These are phyloP conservation scores for Phataginus tricuspis DNA, from an alignment of 2,797 vertebrate species.

Conservation along the genomic window DNA sequence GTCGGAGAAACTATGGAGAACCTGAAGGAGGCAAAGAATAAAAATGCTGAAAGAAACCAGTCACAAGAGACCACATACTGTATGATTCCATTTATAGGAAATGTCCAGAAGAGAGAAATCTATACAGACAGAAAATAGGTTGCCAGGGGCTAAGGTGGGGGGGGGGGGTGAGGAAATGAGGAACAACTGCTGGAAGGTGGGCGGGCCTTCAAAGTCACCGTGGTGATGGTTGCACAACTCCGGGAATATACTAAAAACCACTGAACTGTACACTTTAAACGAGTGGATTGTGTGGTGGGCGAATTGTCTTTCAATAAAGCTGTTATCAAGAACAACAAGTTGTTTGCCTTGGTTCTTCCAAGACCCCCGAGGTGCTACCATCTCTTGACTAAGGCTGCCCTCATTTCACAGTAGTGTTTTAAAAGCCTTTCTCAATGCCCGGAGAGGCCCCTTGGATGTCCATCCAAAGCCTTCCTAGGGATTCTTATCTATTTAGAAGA, in stretches of 20 bases:
- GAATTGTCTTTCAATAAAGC: neutral
- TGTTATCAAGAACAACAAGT: neutral
- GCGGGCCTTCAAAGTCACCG: no score
- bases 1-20: neutral
- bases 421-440: slow-evolving; percentile 41
- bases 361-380: neutral
- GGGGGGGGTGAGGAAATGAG: neutral
- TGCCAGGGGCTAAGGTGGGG: accelerated
- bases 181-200: no score
- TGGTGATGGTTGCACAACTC: neutral
- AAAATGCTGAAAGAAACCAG: neutral
- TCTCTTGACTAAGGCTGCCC: neutral
- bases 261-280: neutral
- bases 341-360: neutral
- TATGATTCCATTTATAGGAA: neutral
- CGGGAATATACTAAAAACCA: neutral
- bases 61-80: neutral
- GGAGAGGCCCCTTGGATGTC: slow-evolving; percentile 57
- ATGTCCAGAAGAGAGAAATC: neutral
- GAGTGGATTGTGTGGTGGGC: neutral
- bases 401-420: neutral
- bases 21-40: neutral
- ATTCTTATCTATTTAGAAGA: slow-evolving; percentile 59
- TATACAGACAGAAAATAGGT: neutral
- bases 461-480: neutral